Conservation (phyloP, 2,113 vertebrate species). For the Strigops habroptila region DNA sequence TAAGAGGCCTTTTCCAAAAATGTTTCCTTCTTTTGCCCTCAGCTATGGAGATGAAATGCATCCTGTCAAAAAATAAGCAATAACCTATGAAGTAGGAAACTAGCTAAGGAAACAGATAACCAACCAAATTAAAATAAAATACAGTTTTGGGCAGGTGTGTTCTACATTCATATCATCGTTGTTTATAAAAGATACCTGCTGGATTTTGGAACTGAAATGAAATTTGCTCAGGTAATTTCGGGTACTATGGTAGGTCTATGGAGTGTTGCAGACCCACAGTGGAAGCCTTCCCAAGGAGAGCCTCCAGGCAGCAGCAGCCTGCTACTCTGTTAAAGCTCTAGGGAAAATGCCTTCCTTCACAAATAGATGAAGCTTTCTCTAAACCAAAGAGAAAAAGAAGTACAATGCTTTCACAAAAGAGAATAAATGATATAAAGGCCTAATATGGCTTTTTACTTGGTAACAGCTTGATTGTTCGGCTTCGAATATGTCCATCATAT, state of each 20-base stretch:
- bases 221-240: not conserved
- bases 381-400: not conserved
- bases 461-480: accelerated
- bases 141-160: not conserved
- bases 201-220: not conserved
- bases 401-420: not conserved
- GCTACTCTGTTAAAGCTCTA: not conserved
- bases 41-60: not conserved
- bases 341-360: not conserved
- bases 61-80: not conserved
- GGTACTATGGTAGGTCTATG: not conserved
- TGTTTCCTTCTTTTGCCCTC: not conserved
- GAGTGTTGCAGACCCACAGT: accelerated
- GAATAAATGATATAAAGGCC: not conserved
- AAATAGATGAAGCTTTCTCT: not conserved
- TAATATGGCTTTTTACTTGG: not conserved
- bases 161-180: not conserved
- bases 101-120: not conserved
- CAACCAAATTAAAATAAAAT: not conserved
- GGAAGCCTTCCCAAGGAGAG: not conserved
- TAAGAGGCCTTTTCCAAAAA: not conserved
- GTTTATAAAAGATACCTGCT: not conserved
- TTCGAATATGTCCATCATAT: too few species aligned
- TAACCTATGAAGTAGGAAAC: accelerated
- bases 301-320: not conserved